Evolutionary conservation across 2,113 vertebrate species (phyloP).

Genomic region (Porphyrio hochstetteri): DNA sequence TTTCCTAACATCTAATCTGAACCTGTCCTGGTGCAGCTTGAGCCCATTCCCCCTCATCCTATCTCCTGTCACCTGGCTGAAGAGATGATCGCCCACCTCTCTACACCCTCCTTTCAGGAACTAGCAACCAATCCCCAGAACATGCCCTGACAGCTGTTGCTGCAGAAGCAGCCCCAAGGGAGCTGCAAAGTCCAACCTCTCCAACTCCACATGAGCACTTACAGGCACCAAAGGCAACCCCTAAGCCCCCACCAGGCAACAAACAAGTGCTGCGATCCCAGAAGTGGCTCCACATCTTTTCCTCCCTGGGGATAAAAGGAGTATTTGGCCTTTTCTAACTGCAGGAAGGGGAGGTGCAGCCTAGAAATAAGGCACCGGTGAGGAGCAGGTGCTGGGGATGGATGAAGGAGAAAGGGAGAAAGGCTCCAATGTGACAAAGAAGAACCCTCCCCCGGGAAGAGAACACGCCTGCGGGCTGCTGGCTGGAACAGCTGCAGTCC

Average conservation of each 20-base stretch:
- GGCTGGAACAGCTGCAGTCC: background rate
- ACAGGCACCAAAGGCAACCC: background rate
- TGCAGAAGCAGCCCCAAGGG: background rate
- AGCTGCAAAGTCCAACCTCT: background rate
- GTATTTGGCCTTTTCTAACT: background rate
- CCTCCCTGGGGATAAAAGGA: background rate
- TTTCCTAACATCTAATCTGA: too few relatives aligned
- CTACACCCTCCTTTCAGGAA: too few relatives aligned
- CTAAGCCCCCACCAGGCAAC: background rate
- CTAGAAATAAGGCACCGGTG: background rate
- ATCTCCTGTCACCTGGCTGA: too few relatives aligned
- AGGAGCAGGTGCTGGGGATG: background rate
- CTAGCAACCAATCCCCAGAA: background rate
- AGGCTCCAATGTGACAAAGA: accelerated
- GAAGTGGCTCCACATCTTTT: background rate
- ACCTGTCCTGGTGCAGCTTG: too few relatives aligned
- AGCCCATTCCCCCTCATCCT: too few relatives aligned
- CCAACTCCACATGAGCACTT: background rate
- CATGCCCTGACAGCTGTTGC: background rate
- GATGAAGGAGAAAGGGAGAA: background rate
- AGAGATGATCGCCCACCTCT: too few relatives aligned
- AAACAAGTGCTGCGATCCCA: background rate
- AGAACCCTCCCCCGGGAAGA: background rate
- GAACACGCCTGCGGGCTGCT: background rate
- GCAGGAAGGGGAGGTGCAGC: background rate